Base-by-base conservation (phyloP, 2,888 invertebrate species). In the Apomyelois bistriatella region DNA sequence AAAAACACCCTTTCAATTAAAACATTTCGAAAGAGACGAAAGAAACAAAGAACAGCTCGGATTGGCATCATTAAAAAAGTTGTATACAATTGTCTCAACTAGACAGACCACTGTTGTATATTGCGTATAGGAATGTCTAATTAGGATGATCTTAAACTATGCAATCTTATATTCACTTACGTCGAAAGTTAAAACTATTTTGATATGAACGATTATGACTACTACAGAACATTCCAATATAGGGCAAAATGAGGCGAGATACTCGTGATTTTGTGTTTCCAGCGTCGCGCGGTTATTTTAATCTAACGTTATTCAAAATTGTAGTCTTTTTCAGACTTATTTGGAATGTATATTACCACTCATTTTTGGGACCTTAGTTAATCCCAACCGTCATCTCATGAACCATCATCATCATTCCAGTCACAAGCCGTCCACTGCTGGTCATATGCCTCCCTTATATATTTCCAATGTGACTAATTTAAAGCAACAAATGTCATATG, bases 121-220 rank as follows among this genome's bases (percentile, higher is more conserved):
- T 65, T 62, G 64, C 65, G 63, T 65, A 74, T 57, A 72, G 75
- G 76, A 77, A 77, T 77, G 76, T 76, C 70, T 71, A 74, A 67
- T 65, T 62, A 63, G 66, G 70, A 55, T 55, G 56, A 56, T 58
- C 66, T 70, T 68, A 70, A 52, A 53, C 66, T 68, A 70, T 56
- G 55, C 58, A 63, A 55, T 58, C 66, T 69, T 62, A 68, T 54
- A 62, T 68, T 55, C 61, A 68, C 68, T 66, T 70, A 66, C 43
- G 62, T 58, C 54, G 54, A 54, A 68, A 61, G 63, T 63, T 66
- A 65, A 63, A 60, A 55, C 66, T 67, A 70, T 40, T 49, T 48
- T 22, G 9, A 15, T 32, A 41, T 40, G n/a, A 40, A 41, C 49
- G 32, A 50, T 13, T 40, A 13, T 32, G 49, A 16, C n/a, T n/a